Base-by-base conservation (phyloP, 2,113 vertebrate species). In the Prietella phreatophila region DNA sequence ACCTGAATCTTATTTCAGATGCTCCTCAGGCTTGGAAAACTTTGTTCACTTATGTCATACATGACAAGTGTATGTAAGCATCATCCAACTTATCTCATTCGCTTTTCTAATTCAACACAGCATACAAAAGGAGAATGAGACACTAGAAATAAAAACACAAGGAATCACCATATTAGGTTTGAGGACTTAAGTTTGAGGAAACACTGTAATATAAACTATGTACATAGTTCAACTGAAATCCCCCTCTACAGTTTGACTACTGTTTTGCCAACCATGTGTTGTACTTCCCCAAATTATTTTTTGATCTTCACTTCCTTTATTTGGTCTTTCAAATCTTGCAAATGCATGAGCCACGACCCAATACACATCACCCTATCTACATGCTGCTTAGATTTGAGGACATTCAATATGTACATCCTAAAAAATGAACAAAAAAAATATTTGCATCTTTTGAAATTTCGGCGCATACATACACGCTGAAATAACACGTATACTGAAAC, bases 281-380 rank as follows among this genome's bases (percentile, higher is more conserved):
- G 79, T 81, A 58, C 80, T 82, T 82, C 80, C 80, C 56, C 56
- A 39, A 14, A 42, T 82, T 82, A 82, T 82, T 61, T 80, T n/a
- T 82, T 82, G 36, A 39, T 9, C 56, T 82, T 82, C 27, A 39
- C 33, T 82, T 61, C 80, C 56, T 61, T 82, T 61, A 39, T 25
- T 82, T 4, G 1, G 19, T 5, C 20, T n/a, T 60, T 61, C 13
- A 25, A 42, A 82, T 60, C 5, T 56, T 7, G 3, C 50, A 55
- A 33, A 27, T 4, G 20, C 79, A 36, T 22, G 22, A 56, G 75
- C 27, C 14, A n/a, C 42, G n/a, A 50, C 47, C 47, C 47, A 25
- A 47, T 27, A 47, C 11, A 20, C 55, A 58, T 7, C 76, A 58
- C 27, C 27, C 30, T 82, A 10, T 6, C 1, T 22, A 15, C 17